Evolutionary conservation across 2,113 vertebrate genomes (phyloP).

Genomic region (Menidia beryllina): DNA sequence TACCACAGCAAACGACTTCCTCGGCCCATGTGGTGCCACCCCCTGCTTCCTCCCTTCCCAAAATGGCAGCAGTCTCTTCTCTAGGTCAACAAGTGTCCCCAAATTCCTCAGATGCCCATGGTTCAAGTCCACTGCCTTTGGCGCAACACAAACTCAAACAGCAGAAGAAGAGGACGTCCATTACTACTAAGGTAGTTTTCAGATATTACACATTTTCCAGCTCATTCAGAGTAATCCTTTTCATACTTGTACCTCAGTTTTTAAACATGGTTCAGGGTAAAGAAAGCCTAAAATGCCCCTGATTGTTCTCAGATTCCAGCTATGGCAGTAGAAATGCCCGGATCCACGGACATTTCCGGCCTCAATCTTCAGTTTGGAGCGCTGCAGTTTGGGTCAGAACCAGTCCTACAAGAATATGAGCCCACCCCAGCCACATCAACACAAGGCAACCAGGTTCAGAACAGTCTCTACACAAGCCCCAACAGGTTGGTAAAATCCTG

Average conservation of each 20-base stretch:
- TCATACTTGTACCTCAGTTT: too few species aligned
- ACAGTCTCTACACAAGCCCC: slow-evolving; percentile 91
- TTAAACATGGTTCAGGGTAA: too few species aligned
- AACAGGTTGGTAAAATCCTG: slow-evolving; percentile 83
- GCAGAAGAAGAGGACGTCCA: slow-evolving; percentile 94
- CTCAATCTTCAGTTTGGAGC: slow-evolving; percentile 97
- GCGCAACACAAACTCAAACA: slow-evolving; percentile 98
- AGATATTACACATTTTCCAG: too few species aligned
- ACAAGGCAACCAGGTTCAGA: slow-evolving; percentile 85
- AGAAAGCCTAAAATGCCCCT: not conserved
- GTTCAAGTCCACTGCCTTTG: slow-evolving; percentile 94
- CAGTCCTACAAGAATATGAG: slow-evolving; percentile 92
- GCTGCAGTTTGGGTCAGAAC: slow-evolving; percentile 96
- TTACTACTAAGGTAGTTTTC: slow-evolving; percentile 90
- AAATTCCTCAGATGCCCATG: slow-evolving; percentile 92
- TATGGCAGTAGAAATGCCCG: slow-evolving; percentile 96
- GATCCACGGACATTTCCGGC: slow-evolving; percentile 93
- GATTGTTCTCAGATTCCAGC: slow-evolving; percentile 89
- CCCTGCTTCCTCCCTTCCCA: slow-evolving; percentile 83
- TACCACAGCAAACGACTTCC: slow-evolving; percentile 80
- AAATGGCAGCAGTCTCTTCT: slow-evolving; percentile 82
- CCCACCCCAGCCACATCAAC: slow-evolving; percentile 84
- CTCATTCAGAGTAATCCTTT: too few species aligned
- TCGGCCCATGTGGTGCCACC: slow-evolving; percentile 79
- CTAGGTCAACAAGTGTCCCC: slow-evolving; percentile 89